These are phyloP conservation scores for Drosophila histrio DNA, from an alignment of 2,888 invertebrate species.

Conservation along the genomic window DNA sequence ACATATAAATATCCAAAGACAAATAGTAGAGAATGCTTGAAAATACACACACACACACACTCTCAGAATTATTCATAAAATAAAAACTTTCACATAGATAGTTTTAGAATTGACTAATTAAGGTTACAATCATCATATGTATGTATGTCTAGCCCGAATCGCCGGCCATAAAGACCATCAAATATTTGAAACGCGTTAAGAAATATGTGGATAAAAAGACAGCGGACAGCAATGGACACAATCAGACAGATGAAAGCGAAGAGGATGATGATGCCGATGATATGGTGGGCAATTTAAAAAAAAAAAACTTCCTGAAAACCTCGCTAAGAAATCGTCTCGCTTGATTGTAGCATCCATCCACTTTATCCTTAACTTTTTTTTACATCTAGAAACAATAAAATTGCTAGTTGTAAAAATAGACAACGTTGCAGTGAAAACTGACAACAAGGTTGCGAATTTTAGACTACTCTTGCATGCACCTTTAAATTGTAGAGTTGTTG, in stretches of 20 bases:
- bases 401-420: slow-evolving; percentile 1
- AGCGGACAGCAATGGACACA: slow-evolving; percentile 74
- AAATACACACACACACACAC: not conserved
- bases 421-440: slow-evolving; percentile 8
- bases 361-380: not conserved
- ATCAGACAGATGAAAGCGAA: slow-evolving; percentile 82
- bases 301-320: not conserved
- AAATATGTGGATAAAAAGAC: slow-evolving; percentile 84
- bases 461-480: slow-evolving; percentile 15
- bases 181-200: slow-evolving; percentile 84
- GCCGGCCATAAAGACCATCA: slow-evolving; percentile 83
- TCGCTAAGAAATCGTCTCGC: not conserved
- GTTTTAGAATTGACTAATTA: slow-evolving; percentile 12
- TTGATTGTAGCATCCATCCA: not conserved
- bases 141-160: slow-evolving; percentile 80
- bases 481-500: not conserved
- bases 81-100: not conserved
- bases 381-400: not conserved
- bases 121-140: not conserved
- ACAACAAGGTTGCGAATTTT: not conserved
- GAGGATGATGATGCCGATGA: slow-evolving; percentile 89
- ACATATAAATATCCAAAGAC: too few relatives aligned
- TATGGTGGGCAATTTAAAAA: slow-evolving; percentile 87
- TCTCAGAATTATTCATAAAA: not conserved
- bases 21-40: not conserved